These are phyloP conservation scores for Brachyistius frenatus DNA, from an alignment of 2,113 vertebrate species.

Conservation along the genomic window DNA sequence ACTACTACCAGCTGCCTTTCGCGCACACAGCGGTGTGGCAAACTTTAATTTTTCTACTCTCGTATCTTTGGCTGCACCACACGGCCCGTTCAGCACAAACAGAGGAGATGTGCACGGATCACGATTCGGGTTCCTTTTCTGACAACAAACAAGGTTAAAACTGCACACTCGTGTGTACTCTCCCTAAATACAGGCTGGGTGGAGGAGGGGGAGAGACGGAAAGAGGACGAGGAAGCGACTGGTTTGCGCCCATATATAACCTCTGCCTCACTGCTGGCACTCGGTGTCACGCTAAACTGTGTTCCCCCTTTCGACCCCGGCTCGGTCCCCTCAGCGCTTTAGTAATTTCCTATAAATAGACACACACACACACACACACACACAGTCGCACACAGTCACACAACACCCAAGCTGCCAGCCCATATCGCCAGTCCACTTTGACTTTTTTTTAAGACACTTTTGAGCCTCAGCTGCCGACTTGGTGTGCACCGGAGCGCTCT, in stretches of 20 bases:
- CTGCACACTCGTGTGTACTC: conserved; percentile 7
- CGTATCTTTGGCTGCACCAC: neutral
- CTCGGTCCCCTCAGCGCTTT: conserved; percentile 62
- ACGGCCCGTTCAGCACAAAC: neutral
- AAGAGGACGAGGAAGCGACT: conserved; percentile 18
- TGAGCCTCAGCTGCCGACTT: conserved; percentile 34
- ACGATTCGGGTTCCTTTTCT: conserved; percentile 6
- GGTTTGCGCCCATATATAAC: conserved; percentile 53
- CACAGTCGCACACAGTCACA: neutral
- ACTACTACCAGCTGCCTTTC: neutral
- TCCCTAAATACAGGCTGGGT: conserved; percentile 47
- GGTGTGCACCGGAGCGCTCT: neutral
- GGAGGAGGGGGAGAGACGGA: neutral
- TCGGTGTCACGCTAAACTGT: conserved; percentile 65
- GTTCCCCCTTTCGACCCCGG: conserved; percentile 50
- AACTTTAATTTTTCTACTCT: neutral
- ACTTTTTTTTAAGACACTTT: conserved; percentile 7
- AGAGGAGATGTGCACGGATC: neutral
- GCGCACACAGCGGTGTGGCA: too few relatives aligned
- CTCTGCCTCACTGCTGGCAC: conserved; percentile 33
- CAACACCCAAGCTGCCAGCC: neutral
- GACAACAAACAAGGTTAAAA: conserved; percentile 35
- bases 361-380: conserved; percentile 28
- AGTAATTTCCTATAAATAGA: conserved; percentile 66
- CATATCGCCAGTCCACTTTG: conserved; percentile 17